These are phyloP conservation scores for Catamblyrhynchus diadema DNA, from an alignment of 2,797 vertebrate species.

Conservation along the genomic window DNA sequence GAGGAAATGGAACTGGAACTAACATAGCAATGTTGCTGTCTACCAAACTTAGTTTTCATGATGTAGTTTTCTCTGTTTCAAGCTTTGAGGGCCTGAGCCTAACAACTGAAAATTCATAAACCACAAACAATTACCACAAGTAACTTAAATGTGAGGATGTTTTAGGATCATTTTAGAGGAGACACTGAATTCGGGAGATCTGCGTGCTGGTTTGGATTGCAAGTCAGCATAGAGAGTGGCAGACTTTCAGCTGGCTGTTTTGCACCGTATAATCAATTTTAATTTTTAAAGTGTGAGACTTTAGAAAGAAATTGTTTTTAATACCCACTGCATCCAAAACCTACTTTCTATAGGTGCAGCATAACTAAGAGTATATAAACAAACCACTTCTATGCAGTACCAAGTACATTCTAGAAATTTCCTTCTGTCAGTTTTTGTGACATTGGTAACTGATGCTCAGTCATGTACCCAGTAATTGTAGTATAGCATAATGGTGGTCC, in stretches of 20 bases:
- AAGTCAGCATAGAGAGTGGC: not conserved
- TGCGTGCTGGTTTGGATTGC: not conserved
- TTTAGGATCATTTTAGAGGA: not conserved
- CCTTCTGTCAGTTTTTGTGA: not conserved
- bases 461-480: not conserved
- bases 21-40: not conserved
- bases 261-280: not conserved
- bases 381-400: not conserved
- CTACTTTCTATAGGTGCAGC: not conserved
- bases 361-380: not conserved
- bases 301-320: not conserved
- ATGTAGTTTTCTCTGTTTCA: not conserved
- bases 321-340: not conserved
- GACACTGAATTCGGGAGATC: not conserved
- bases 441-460: not conserved
- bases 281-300: not conserved
- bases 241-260: not conserved
- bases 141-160: not conserved
- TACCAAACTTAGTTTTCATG: not conserved
- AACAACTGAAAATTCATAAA: not conserved
- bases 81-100: not conserved
- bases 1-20: not conserved
- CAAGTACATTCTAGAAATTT: not conserved
- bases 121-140: not conserved
- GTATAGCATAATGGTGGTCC: not conserved